Base-by-base conservation (phyloP, 2,888 invertebrate species). In the Leptogaster cylindrica region DNA sequence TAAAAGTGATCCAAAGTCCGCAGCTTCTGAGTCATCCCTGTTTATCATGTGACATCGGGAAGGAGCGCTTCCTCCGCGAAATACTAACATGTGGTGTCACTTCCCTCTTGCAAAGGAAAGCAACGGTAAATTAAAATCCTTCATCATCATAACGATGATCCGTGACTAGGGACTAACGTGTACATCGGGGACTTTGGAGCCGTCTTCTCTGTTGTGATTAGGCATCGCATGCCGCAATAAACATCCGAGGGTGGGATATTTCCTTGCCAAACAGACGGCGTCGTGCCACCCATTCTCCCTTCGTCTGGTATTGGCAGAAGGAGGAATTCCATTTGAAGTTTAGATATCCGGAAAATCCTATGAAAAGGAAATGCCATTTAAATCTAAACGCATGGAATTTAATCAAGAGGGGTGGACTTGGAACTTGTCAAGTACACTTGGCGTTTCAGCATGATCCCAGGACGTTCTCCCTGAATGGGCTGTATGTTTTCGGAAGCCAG, bases 401-500 rank as follows among this genome's bases (percentile, higher is more conserved):
- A n/a, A n/a, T 41, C 14, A 14, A n/a, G 14, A 18, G 41, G 18
- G 41, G 41, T 16, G 14, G 41, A 18, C n/a, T 41, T 16, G 18
- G 18, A 41, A 16, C 6, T 41, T 41, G 41, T 41, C 41, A 41
- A 41, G 41, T 41, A 18, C 41, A 41, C 14, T n/a, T 41, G 41
- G 41, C 41, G 18, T 41, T 41, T 41, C 16, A 41, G 7, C 12
- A 41, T 4, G 6, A 41, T 18, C 41, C 14, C 41, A 14, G n/a
- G n/a, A 7, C 18, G 14, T 14, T 14, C 18, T 16, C 18, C 16
- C 14, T 7, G 41, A 18, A 41, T 41, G n/a, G n/a, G 3, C 18
- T 41, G 41, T 41, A 41, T 41, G 41, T 41, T 41, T 41, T 41
- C 41, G 18, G 41, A 41, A 41, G 41, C 41, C 41, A 41, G 41